Conservation (phyloP, 2,113 vertebrate species). For the Nothobranchius kuhntae region DNA sequence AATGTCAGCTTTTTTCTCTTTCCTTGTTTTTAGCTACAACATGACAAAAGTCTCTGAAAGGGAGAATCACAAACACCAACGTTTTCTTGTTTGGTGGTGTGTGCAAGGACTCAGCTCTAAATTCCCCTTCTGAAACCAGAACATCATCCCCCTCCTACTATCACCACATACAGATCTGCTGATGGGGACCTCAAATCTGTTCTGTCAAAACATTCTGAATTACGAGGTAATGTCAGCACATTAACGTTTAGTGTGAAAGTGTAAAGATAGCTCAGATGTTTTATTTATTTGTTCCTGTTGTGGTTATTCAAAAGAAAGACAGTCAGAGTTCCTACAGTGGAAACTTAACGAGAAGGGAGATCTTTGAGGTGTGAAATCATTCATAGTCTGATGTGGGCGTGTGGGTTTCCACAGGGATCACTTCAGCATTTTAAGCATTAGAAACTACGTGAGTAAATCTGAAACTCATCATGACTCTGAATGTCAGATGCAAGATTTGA, state of each 20-base stretch:
- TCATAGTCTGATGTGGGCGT: conserved; percentile 17
- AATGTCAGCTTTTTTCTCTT: conserved; percentile 4
- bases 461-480: background rate
- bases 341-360: conserved; percentile 56
- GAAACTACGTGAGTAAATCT: conserved; percentile 3
- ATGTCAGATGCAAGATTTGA: background rate
- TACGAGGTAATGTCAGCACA: background rate
- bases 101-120: conserved; percentile 22
- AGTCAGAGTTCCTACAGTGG: background rate
- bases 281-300: conserved; percentile 12
- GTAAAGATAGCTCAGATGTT: conserved; percentile 26
- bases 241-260: conserved; percentile 10
- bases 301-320: background rate
- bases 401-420: conserved; percentile 21
- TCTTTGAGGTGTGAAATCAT: background rate
- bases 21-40: background rate
- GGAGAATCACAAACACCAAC: background rate
- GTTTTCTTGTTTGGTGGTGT: conserved; percentile 14
- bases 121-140: conserved; percentile 36
- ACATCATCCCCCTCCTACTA: conserved; percentile 5
- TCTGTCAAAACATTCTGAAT: background rate
- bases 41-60: background rate
- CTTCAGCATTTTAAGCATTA: conserved; percentile 33
- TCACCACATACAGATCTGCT: background rate
- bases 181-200: background rate